Conservation (phyloP, 2,113 vertebrate genomes). For the Cnemophilus loriae region DNA sequence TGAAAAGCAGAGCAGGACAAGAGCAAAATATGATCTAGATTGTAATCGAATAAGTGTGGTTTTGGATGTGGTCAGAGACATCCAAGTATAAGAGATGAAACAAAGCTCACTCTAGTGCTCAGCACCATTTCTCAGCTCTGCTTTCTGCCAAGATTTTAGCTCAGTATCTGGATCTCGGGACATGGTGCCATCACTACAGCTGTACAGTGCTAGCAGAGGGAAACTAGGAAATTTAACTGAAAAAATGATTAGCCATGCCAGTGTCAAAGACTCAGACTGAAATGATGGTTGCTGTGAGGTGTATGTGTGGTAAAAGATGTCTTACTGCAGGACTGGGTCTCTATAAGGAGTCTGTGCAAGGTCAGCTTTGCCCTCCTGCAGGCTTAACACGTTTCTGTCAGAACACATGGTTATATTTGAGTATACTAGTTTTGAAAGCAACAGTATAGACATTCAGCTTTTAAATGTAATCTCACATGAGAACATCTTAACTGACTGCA, state of each 20-base stretch:
- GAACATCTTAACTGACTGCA: neutral
- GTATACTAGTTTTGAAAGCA: neutral
- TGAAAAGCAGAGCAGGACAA: neutral
- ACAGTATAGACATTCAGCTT: neutral
- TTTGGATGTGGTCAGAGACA: neutral
- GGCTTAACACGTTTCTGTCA: neutral
- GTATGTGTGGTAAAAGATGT: neutral
- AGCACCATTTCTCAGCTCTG: neutral
- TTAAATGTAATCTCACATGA: neutral
- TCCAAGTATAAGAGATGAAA: neutral
- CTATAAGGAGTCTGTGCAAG: neutral
- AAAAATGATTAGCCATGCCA: neutral
- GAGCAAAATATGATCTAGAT: neutral
- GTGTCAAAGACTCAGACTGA: neutral
- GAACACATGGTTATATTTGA: neutral
- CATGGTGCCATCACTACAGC: fast-evolving
- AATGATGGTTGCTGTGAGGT: neutral
- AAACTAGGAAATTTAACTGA: neutral
- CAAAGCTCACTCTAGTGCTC: neutral
- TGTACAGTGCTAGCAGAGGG: neutral
- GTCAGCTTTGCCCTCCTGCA: neutral
- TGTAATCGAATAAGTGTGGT: too few relatives aligned
- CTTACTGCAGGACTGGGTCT: neutral
- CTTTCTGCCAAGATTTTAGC: neutral
- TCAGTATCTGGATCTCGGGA: neutral